Conservation (phyloP, 2,888 invertebrate species). For the Lepidochitona cinerea region DNA sequence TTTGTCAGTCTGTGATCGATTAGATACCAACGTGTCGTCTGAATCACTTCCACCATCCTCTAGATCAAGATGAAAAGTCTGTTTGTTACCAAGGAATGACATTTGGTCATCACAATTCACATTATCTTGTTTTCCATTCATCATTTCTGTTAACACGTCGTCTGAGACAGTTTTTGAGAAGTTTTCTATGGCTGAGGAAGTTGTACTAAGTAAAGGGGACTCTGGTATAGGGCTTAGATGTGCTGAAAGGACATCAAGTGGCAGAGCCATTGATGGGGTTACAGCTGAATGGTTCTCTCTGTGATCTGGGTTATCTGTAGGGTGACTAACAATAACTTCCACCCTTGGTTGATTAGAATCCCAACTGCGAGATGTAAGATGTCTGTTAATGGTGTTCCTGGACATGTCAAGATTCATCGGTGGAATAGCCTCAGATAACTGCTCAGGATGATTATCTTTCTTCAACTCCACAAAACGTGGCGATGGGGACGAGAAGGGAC, state of each 20-base stretch:
- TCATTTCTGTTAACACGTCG: slow-evolving; percentile 40
- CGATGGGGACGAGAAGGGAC: slow-evolving; percentile 18
- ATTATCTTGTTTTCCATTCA: slow-evolving; percentile 20
- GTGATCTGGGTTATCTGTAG: background rate
- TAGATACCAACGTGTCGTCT: slow-evolving; percentile 16
- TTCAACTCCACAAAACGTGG: slow-evolving; percentile 51
- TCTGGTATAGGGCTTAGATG: slow-evolving; percentile 57
- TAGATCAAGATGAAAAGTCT: background rate
- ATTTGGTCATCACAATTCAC: background rate
- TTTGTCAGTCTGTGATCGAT: slow-evolving; percentile 12
- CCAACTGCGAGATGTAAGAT: slow-evolving; percentile 28
- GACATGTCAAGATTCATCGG: slow-evolving; percentile 56
- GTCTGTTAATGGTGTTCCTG: background rate
- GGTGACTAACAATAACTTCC: background rate
- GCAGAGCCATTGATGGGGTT: slow-evolving; percentile 30
- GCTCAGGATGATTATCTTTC: background rate
- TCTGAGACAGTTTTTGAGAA: slow-evolving; percentile 51
- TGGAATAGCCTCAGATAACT: slow-evolving; percentile 41
- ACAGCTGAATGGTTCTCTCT: background rate
- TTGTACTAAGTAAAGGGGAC: slow-evolving; percentile 44
- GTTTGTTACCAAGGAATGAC: background rate
- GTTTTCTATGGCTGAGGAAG: slow-evolving; percentile 46
- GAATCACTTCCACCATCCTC: background rate
- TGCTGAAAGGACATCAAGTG: slow-evolving; percentile 39
- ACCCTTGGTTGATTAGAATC: background rate